Conservation (phyloP, 1,140 invertebrate genomes). For the Choristoneura fumiferana region DNA sequence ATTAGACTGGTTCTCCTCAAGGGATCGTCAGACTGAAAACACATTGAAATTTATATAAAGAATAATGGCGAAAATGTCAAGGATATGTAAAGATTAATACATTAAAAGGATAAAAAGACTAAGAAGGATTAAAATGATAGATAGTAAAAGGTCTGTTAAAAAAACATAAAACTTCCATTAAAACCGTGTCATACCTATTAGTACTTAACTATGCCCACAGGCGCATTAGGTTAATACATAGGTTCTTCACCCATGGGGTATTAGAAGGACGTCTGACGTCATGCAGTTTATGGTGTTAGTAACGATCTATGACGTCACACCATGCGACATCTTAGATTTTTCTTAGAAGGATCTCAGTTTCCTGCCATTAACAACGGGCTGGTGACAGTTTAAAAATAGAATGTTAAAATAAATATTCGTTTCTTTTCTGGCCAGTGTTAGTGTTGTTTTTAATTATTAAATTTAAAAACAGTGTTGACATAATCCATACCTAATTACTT, state of each 20-base stretch:
- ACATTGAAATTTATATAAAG: no score
- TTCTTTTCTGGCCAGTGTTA: not conserved
- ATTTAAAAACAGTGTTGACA: not conserved
- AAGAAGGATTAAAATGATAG: no score
- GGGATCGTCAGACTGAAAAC: no score
- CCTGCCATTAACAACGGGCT: not conserved
- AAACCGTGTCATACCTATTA: no score
- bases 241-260: constrained; percentile 24
- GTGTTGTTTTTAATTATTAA: not conserved
- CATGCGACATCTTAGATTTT: constrained; percentile 38
- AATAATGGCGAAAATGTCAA: no score
- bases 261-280: constrained; percentile 54
- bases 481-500: not conserved
- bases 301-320: constrained; percentile 64
- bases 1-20: no score
- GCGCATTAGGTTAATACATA: constrained; percentile 17
- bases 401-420: not conserved
- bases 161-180: no score
- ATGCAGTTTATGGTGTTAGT: constrained; percentile 39
- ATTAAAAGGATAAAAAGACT: no score
- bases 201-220: not conserved
- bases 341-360: constrained; percentile 10
- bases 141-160: no score
- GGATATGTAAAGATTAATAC: no score
- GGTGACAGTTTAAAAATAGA: constrained; percentile 3